Percentiles rank a stretch among this genome's conserved stretches.
Conservation (phyloP, 2,888 invertebrate species). For the Heteromurus nitidus region DNA sequence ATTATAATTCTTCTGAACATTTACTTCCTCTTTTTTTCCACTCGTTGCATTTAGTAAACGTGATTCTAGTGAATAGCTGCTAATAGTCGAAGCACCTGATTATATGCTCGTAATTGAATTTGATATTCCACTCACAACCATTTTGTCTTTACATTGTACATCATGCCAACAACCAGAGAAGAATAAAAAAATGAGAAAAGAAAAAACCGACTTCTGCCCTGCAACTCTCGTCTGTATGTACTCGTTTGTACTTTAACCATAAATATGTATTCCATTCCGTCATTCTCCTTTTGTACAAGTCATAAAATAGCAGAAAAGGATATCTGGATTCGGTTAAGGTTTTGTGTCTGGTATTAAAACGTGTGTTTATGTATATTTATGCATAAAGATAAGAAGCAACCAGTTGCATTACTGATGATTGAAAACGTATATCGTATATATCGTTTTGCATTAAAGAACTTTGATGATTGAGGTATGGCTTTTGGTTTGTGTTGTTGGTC, state of each 20-base stretch:
- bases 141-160: slow-evolving; percentile 48
- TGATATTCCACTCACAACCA: slow-evolving; percentile 56
- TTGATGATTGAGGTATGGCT: neutral
- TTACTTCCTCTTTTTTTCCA: slow-evolving; percentile 3
- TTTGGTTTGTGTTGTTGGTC: neutral
- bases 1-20: neutral
- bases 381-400: neutral
- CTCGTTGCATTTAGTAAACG: neutral
- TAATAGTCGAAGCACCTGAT: slow-evolving; percentile 31
- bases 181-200: slow-evolving; percentile 8
- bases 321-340: neutral
- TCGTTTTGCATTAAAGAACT: neutral
- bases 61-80: slow-evolving; percentile 10
- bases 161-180: slow-evolving; percentile 3
- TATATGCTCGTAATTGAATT: slow-evolving; percentile 47
- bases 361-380: neutral
- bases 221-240: neutral
- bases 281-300: neutral
- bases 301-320: neutral
- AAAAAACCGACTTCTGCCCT: neutral
- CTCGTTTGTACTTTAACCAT: neutral
- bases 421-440: too few relatives aligned
- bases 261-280: neutral
- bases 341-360: neutral
- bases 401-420: slow-evolving; percentile 17